Base-by-base conservation (phyloP, 30 jellyfish, hydroid and myxozoan genomes). In the Euphysa ruthae region DNA sequence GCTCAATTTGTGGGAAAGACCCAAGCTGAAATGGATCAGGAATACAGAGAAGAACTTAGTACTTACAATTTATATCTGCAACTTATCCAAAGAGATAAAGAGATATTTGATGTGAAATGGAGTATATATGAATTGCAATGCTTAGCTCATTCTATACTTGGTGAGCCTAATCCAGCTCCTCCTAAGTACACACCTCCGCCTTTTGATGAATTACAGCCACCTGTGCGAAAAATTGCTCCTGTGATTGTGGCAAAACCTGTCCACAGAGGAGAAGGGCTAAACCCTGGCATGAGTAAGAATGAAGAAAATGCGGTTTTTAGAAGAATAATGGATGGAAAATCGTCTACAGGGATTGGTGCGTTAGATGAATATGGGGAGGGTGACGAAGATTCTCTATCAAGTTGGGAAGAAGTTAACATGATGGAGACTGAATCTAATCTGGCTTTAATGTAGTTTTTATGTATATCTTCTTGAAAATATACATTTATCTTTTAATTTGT, bases 401-500 rank as follows among this genome's bases (percentile, higher is more conserved):
- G 95, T 43, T 82, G 95, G 95, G 95, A 82, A 62, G 82, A 82
- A 19, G 77, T 82, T 58, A 5, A 30, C 23, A 38, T 38, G 14
- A 8, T 38, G n/a, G 60, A 2, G 28, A 46, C 18, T 46, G 4
- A 46, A 46, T n/a, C n/a, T n/a, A n/a, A n/a, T n/a, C n/a, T n/a
- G n/a, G n/a, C n/a, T n/a, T n/a, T n/a, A n/a, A n/a, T n/a, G n/a
- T n/a, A n/a, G n/a, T n/a, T n/a, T n/a, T n/a, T n/a, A n/a, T n/a
- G n/a, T n/a, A n/a, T n/a, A n/a, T n/a, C n/a, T n/a, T n/a, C n/a
- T n/a, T n/a, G n/a, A n/a, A n/a, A n/a, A n/a, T n/a, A n/a, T n/a
- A n/a, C n/a, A n/a, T n/a, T n/a, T n/a, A n/a, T n/a, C n/a, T n/a
- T n/a, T n/a, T n/a, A n/a, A n/a, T n/a, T n/a, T n/a, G n/a, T n/a